These are phyloP conservation scores for Galbula dea DNA, from an alignment of 2,113 vertebrate genomes.

Conservation along the genomic window DNA sequence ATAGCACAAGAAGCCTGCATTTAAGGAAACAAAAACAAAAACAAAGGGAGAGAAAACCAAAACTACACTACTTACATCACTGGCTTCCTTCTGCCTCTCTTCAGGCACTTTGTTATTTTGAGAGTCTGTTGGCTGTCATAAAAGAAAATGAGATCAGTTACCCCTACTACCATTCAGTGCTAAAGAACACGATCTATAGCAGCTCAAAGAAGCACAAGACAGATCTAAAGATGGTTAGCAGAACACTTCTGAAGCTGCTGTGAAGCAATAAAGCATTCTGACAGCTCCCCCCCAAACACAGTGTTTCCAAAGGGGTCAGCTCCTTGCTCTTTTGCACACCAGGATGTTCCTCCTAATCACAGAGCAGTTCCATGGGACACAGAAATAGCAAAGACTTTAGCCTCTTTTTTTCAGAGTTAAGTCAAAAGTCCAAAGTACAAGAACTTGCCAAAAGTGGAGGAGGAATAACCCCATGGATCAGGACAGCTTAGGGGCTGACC, in stretches of 20 bases:
- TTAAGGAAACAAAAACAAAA: background rate
- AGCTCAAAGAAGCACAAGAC: background rate
- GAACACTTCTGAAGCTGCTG: background rate
- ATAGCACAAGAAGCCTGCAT: background rate
- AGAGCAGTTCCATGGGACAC: background rate
- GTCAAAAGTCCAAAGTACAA: background rate
- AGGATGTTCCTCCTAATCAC: too few species aligned
- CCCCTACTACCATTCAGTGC: background rate
- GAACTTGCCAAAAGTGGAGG: too few species aligned
- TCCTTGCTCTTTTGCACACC: too few species aligned
- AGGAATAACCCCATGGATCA: too few species aligned
- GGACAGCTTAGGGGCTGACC: too few species aligned
- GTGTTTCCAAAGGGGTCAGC: background rate
- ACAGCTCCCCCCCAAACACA: too few species aligned
- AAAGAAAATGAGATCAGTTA: background rate
- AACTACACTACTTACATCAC: conserved; percentile 29
- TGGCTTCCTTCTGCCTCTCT: conserved; percentile 47
- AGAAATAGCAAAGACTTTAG: background rate
- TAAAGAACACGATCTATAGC: accelerated
- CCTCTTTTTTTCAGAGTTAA: background rate
- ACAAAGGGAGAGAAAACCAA: background rate
- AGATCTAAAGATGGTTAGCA: background rate
- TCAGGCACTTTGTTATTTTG: conserved; percentile 25
- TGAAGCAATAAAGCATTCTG: background rate
- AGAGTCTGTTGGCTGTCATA: conserved; percentile 36